These are phyloP conservation scores for Bombus fervidus DNA, from an alignment of 1,140 invertebrate genomes.

Conservation along the genomic window DNA sequence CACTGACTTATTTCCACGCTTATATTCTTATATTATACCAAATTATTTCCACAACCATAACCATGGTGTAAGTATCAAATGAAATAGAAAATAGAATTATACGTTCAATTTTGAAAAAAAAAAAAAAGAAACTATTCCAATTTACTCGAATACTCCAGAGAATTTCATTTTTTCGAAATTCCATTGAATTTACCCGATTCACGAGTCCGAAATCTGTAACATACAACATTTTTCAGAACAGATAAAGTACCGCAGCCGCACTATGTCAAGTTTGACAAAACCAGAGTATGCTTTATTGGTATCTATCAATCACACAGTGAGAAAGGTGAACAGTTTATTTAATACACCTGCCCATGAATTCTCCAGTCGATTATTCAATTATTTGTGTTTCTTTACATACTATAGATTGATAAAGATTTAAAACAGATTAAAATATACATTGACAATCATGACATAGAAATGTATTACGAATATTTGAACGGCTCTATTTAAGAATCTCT, in stretches of 20 bases:
- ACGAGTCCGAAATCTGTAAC: not conserved
- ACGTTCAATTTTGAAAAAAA: not conserved
- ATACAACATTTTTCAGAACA: not conserved
- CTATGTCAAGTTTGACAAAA: not conserved
- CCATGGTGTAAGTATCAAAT: not conserved
- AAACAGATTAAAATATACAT: no score
- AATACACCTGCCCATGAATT: not conserved
- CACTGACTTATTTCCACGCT: not conserved
- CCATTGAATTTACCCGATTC: constrained; percentile 2
- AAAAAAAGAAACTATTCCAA: not conserved
- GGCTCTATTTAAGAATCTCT: no score
- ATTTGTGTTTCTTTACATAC: not conserved
- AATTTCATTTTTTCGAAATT: not conserved
- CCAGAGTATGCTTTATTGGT: not conserved
- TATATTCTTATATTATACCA: no score
- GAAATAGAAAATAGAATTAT: not conserved
- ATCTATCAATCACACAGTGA: not conserved
- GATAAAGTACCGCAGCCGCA: not conserved
- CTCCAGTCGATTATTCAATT: not conserved
- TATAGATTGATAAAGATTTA: no score
- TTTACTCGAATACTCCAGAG: not conserved
- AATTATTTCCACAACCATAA: not conserved
- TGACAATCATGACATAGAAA: no score
- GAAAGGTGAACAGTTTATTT: not conserved
- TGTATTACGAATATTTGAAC: no score